A percentile compares a stretch with the other conserved stretches of the same genome.
These are phyloP conservation scores for Phaethon lepturus DNA, from an alignment of 2,113 vertebrate species.

Conservation along the genomic window DNA sequence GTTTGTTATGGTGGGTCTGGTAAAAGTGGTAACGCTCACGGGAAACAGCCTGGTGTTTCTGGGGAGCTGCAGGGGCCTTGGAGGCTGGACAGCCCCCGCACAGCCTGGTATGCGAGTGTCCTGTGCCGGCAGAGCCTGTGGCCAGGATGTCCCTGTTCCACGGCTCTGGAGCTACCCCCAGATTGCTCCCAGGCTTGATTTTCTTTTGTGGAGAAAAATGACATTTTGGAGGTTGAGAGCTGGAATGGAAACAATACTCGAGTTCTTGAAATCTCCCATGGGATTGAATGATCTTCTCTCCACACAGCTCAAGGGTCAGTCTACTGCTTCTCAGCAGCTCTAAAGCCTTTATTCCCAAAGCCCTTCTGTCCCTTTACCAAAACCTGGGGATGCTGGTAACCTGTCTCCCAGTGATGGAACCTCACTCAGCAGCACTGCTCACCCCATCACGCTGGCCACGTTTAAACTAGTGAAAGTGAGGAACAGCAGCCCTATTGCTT, in stretches of 20 bases:
- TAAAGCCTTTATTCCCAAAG: neutral
- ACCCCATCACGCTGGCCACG: accelerated
- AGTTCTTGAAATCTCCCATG: neutral
- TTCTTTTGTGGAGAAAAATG: neutral
- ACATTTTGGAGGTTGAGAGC: neutral
- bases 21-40: accelerated
- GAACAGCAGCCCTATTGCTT: neutral
- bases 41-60: neutral
- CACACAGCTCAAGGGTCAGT: neutral
- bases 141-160: neutral
- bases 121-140: neutral
- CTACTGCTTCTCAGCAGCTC: neutral
- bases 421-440: neutral
- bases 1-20: neutral
- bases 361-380: neutral
- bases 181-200: neutral
- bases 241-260: neutral
- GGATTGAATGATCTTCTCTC: neutral
- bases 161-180: neutral
- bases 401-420: neutral
- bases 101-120: neutral
- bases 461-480: neutral
- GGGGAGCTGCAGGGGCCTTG: neutral
- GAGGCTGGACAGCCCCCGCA: neutral
- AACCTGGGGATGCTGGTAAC: neutral